A percentile compares a stretch with the other conserved stretches of the same genome.
These are phyloP conservation scores for Chascanopsetta lugubris DNA, from an alignment of 2,113 vertebrate genomes.

Conservation along the genomic window DNA sequence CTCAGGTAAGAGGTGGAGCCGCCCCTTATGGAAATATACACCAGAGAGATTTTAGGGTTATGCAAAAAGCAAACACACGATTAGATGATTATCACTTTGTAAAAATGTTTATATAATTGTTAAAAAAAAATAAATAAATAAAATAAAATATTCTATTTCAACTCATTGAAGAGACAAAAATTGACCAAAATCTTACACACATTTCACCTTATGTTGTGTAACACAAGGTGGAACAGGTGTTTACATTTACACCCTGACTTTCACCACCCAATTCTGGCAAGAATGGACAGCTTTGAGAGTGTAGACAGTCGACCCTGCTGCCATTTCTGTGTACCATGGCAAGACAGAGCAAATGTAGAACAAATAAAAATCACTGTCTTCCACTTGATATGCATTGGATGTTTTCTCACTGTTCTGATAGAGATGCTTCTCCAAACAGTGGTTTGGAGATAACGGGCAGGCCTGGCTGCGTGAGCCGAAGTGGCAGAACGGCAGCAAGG, in stretches of 20 bases:
- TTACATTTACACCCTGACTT: constrained; percentile 53
- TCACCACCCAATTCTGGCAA: constrained; percentile 46
- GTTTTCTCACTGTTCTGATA: constrained; percentile 68
- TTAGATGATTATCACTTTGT: too few species aligned
- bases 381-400: constrained; percentile 76
- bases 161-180: too few species aligned
- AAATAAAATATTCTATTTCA: too few species aligned
- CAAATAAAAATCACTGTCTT: constrained; percentile 72
- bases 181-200: too few species aligned
- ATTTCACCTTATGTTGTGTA: background rate
- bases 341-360: constrained; percentile 67
- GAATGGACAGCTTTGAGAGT: constrained; percentile 59
- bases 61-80: too few species aligned
- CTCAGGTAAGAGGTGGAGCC: too few species aligned
- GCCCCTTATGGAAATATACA: too few species aligned
- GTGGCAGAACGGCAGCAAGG: constrained; percentile 48
- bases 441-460: constrained; percentile 67
- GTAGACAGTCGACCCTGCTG: constrained; percentile 65
- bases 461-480: constrained; percentile 58
- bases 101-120: too few species aligned
- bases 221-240: background rate
- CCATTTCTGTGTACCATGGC: constrained; percentile 69
- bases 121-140: too few species aligned
- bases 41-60: too few species aligned
- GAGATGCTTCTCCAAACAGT: constrained; percentile 76